Conservation (phyloP, 2,113 vertebrate species). For the Pseudonaja textilis region DNA sequence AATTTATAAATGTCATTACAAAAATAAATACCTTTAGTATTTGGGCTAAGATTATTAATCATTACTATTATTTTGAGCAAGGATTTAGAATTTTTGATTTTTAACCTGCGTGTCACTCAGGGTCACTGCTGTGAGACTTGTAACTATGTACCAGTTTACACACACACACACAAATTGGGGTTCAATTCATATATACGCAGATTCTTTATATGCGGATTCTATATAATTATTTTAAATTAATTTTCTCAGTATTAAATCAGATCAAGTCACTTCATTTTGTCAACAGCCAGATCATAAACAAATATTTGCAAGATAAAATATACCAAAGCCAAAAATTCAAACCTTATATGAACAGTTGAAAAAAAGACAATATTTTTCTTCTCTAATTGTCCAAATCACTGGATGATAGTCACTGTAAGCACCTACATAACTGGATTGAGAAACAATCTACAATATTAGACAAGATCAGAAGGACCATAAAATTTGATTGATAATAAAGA, state of each 20-base stretch:
- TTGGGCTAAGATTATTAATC: neutral
- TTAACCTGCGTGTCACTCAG: neutral
- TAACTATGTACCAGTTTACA: no score
- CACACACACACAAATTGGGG: no score
- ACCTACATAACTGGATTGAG: neutral
- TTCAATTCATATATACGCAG: neutral
- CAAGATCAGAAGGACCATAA: neutral
- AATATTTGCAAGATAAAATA: neutral
- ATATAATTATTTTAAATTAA: neutral
- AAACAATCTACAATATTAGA: neutral
- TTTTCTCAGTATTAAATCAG: neutral
- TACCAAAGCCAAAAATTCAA: neutral
- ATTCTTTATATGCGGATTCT: neutral
- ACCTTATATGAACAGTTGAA: neutral
- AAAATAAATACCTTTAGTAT: neutral
- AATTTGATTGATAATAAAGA: neutral
- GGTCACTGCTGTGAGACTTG: neutral
- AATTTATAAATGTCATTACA: neutral
- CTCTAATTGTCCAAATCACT: neutral
- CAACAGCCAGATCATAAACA: neutral
- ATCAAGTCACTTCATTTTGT: neutral
- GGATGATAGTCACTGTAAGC: neutral
- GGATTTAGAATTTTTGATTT: neutral
- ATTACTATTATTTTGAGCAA: neutral
- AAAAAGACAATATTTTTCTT: neutral